Conservation (phyloP, 30 jellyfish, hydroid and myxozoan species). For the Cassiopea xamachana region DNA sequence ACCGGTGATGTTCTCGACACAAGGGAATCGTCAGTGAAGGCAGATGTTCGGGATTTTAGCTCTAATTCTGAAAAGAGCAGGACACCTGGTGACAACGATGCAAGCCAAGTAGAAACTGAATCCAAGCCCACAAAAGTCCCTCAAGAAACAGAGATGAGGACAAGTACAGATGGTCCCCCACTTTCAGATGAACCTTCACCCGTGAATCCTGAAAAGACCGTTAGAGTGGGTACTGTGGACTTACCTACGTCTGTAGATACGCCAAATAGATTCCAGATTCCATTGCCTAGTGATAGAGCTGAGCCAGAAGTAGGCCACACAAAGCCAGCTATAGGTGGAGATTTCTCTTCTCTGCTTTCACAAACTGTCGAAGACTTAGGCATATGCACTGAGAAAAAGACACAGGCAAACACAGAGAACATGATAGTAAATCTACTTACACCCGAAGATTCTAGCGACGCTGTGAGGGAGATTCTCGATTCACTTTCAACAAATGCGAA, state of each 20-base stretch:
- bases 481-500: neutral
- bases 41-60: neutral
- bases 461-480: neutral
- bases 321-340: neutral
- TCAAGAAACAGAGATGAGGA: neutral
- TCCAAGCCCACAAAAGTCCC: neutral
- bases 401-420: neutral
- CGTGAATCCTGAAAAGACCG: neutral
- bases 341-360: slow-evolving; percentile 3
- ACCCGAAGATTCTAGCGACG: neutral
- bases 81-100: neutral
- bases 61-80: neutral
- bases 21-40: neutral
- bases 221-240: neutral
- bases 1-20: neutral
- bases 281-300: neutral
- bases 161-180: neutral
- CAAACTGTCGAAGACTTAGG: slow-evolving; percentile 11
- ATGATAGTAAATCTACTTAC: neutral
- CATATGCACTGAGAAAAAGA: neutral
- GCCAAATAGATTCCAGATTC: slow-evolving; percentile 7
- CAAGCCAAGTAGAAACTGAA: neutral
- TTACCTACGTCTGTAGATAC: neutral
- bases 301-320: neutral
- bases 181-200: neutral